phyloP scores from a whole-genome alignment of 2,113 vertebrate genomes.

The Tonatia bakeri region DNA sequence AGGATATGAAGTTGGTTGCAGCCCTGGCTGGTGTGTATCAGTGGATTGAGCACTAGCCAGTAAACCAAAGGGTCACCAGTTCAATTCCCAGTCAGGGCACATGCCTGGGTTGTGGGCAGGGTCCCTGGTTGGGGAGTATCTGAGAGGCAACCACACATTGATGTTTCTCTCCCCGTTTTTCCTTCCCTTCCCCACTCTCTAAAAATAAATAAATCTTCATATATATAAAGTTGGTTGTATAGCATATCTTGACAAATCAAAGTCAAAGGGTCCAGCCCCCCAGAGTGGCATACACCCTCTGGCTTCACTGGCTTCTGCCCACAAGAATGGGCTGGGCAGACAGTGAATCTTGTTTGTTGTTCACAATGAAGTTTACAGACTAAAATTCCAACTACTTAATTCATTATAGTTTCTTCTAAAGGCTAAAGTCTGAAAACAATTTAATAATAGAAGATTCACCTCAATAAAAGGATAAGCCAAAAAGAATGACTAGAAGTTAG shows the following conservation, averaged over 20 bases:
- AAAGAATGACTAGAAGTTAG: constrained; percentile 2
- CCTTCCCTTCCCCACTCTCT: no score
- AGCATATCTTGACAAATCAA: background rate
- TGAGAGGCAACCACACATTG: no score
- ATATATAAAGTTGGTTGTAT: background rate
- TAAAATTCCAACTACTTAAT: constrained; percentile 28
- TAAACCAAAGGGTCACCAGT: no score
- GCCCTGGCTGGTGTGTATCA: no score
- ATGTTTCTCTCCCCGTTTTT: no score
- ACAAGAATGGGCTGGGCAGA: background rate
- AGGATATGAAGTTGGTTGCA: background rate
- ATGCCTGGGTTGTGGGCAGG: no score
- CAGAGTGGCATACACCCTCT: background rate
- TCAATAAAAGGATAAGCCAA: constrained; percentile 15
- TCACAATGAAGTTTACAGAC: background rate
- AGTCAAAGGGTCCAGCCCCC: background rate
- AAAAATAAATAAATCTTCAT: no score
- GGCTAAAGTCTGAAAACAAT: background rate
- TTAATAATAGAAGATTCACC: constrained; percentile 20
- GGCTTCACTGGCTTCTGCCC: background rate
- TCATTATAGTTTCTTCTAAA: background rate
- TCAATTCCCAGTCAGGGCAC: no score
- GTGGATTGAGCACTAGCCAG: no score
- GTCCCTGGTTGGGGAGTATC: no score
- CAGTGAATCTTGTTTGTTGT: background rate